These are phyloP conservation scores for Manis javanica DNA, from an alignment of 2,797 vertebrate genomes.

Conservation along the genomic window DNA sequence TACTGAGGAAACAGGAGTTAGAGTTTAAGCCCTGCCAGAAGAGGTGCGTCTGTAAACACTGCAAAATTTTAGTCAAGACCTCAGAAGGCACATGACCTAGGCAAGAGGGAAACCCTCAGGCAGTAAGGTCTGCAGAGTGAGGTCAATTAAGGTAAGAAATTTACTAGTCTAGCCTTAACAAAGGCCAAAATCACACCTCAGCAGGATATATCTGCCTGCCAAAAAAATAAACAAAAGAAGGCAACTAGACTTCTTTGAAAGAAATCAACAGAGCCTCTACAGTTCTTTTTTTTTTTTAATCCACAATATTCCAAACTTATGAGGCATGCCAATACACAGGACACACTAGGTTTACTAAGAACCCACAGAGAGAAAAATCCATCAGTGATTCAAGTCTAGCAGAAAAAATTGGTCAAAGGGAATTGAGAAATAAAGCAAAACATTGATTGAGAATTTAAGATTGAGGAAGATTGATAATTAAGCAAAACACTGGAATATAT, in stretches of 20 bases:
- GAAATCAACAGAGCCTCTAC: background rate
- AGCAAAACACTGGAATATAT: background rate
- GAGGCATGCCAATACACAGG: background rate
- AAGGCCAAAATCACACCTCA: background rate
- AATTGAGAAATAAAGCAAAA: background rate
- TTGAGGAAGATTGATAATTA: background rate
- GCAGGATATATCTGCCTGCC: background rate
- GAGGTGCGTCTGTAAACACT: background rate
- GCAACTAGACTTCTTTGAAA: background rate
- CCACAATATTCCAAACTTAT: background rate
- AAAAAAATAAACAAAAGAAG: background rate
- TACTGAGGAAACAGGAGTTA: background rate
- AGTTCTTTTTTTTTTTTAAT: background rate
- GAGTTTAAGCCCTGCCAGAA: background rate
- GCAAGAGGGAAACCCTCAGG: background rate
- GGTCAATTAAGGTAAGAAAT: background rate
- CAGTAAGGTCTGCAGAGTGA: background rate
- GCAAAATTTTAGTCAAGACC: background rate
- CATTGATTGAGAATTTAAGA: background rate
- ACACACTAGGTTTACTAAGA: background rate
- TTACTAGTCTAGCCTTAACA: background rate
- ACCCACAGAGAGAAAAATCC: background rate
- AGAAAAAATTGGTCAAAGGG: background rate
- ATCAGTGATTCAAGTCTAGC: background rate
- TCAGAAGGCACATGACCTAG: background rate